These are phyloP conservation scores for Trisateles emortualis DNA, from an alignment of 2,888 invertebrate genomes.

Conservation along the genomic window DNA sequence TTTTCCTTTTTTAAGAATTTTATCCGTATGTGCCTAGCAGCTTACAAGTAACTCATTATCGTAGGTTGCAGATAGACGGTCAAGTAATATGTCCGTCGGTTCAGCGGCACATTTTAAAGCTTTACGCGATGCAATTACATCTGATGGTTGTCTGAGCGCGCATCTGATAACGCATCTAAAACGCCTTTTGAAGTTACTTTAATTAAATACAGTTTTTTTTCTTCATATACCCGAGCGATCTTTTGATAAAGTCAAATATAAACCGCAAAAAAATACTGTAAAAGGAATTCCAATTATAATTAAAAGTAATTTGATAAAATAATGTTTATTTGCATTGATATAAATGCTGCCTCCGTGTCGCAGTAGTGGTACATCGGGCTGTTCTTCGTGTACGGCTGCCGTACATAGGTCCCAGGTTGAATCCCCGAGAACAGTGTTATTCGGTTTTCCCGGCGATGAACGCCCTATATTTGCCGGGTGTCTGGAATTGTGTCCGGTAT, in stretches of 20 bases:
- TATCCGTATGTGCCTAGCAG: background rate
- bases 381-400: no score
- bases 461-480: no score
- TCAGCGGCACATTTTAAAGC: conserved; percentile 73
- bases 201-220: conserved; percentile 77
- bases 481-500: no score
- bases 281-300: conserved; percentile 65
- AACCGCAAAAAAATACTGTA: conserved; percentile 49
- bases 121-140: conserved; percentile 75
- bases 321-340: background rate
- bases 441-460: no score
- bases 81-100: conserved; percentile 55
- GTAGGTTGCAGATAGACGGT: conserved; percentile 23
- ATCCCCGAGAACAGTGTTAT: no score
- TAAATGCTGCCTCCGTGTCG: no score
- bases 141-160: conserved; percentile 72
- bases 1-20: background rate
- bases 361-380: no score
- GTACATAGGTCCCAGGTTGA: no score
- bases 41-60: conserved; percentile 15
- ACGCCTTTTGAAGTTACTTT: conserved; percentile 70
- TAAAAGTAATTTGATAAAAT: conserved; percentile 58
- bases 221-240: conserved; percentile 54
- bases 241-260: conserved; percentile 61
- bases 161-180: conserved; percentile 79